These are phyloP conservation scores for Egretta garzetta DNA, from an alignment of 2,113 vertebrate species.

Conservation along the genomic window DNA sequence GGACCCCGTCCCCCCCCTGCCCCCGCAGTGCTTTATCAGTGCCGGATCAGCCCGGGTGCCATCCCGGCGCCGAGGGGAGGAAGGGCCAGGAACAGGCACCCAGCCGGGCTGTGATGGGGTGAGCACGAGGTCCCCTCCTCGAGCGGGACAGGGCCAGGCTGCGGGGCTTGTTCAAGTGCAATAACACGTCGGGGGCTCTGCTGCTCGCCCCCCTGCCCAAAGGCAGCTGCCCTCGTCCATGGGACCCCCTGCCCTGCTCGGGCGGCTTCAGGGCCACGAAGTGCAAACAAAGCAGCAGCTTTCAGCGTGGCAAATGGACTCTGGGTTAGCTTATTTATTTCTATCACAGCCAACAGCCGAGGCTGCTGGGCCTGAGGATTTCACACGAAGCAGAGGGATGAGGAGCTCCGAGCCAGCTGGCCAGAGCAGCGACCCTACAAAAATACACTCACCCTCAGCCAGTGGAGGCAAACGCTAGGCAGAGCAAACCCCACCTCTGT, in stretches of 20 bases:
- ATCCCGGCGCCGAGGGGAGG: background rate
- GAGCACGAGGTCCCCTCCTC: rapidly evolving
- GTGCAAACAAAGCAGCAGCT: background rate
- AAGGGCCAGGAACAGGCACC: background rate
- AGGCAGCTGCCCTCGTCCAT: rapidly evolving
- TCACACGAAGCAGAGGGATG: background rate
- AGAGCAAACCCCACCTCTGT: background rate
- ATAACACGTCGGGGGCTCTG: rapidly evolving
- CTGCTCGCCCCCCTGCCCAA: background rate
- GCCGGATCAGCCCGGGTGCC: rapidly evolving
- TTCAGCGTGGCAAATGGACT: rapidly evolving
- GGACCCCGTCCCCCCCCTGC: rapidly evolving
- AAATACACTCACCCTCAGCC: background rate
- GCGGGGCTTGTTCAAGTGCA: background rate
- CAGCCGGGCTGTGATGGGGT: rapidly evolving
- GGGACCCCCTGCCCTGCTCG: background rate
- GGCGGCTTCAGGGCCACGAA: background rate
- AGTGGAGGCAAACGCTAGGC: rapidly evolving
- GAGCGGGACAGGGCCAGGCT: rapidly evolving
- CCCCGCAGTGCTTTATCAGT: rapidly evolving
- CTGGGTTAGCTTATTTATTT: background rate
- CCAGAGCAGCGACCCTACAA: background rate
- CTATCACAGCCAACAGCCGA: background rate
- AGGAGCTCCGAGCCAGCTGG: background rate
- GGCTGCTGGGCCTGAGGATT: background rate